A percentile compares a stretch with the other conserved stretches of the same genome.
Evolutionary conservation across 2,888 invertebrate species (phyloP).

Genomic region (Chloroclystis v-ata): DNA sequence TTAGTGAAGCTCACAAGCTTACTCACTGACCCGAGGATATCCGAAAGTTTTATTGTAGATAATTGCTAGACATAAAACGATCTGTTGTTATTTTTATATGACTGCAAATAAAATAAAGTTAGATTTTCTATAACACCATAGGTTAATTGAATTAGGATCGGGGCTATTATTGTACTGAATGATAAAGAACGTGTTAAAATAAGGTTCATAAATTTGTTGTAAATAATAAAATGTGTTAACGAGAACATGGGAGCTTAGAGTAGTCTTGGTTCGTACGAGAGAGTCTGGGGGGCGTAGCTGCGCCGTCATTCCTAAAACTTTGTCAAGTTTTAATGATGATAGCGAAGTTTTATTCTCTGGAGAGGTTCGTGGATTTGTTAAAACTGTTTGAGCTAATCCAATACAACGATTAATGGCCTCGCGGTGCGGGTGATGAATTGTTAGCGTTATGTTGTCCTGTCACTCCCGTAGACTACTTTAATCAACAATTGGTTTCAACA

Average conservation of each 20-base stretch:
- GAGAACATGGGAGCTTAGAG: conserved; percentile 21
- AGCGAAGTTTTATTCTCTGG: conserved; percentile 18
- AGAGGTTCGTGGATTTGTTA: conserved; percentile 29
- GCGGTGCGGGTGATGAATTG: conserved; percentile 35
- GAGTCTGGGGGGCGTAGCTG: conserved; percentile 3
- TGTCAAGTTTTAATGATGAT: conserved; percentile 17
- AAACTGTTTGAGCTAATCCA: conserved; percentile 58
- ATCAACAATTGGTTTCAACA: conserved; percentile 7
- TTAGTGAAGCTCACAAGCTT: conserved; percentile 67
- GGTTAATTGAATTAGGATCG: conserved; percentile 42
- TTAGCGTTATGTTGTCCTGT: conserved; percentile 14
- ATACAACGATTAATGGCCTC: conserved; percentile 63
- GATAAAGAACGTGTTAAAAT: conserved; percentile 11
- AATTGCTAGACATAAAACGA: conserved; percentile 66
- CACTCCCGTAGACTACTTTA: conserved; percentile 7
- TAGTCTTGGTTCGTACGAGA: conserved; percentile 12
- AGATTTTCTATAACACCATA: conserved; percentile 73
- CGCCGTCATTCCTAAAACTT: conserved; percentile 14
- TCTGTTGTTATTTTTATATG: conserved; percentile 78
- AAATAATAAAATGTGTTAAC: conserved; percentile 20
- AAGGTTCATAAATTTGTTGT: conserved; percentile 20
- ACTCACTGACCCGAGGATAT: conserved; percentile 59
- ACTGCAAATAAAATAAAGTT: conserved; percentile 70
- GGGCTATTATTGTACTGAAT: conserved; percentile 23
- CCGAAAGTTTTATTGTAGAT: conserved; percentile 59